Evolutionary conservation across 2,797 vertebrate genomes (phyloP), one percentile per base, ranked within the genome.

Genomic region (Lepus townsendii): DNA sequence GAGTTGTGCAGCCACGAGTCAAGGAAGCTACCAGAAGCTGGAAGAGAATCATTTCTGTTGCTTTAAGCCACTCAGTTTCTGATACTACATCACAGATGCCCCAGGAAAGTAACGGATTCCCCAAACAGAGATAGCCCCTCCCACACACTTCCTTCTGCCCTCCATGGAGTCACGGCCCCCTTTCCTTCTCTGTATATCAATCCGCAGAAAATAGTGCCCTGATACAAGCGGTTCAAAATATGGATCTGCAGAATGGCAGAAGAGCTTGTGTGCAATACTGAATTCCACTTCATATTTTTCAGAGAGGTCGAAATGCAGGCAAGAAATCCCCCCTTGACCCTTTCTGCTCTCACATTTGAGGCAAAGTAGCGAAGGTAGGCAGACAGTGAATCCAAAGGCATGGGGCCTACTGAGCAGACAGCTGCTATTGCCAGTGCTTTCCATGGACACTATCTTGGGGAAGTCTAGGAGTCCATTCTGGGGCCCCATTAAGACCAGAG

Each of bases 281-380:
- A 92, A 72, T 65, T 79, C 73, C 5, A 50, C 50, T 42, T 71
- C 75, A 62, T 75, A 35, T 35, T 95, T 79, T 83, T 72, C 86
- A 91, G 90, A 77, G 32, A 63, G 65, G 52, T 66, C n/a, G 66
- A 35, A 76, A 91, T 71, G 35, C 24, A 94, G 32, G 66, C 60
- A 89, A 93, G 26, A 71, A 54, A 95, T 52, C 13, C 42, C 32
- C 50, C 24, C 13, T 22, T 66, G 16, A 20, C 7, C 22, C 54
- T 75, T 54, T 83, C 57, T 94, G 86, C 38, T 85, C 71, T 90
- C n/a, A 75, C 62, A 8, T 91, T 71, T 57, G 75, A 89, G 60
- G 76, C 57, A 77, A 82, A 83, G 84, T 32, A 88, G 12, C 57
- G 83, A 92, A 71, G 72, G 22, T 22, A 91, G 77, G 62, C 62